Evolutionary conservation across 2,113 vertebrate species (phyloP).

Genomic region (Muscicapa adusta): DNA sequence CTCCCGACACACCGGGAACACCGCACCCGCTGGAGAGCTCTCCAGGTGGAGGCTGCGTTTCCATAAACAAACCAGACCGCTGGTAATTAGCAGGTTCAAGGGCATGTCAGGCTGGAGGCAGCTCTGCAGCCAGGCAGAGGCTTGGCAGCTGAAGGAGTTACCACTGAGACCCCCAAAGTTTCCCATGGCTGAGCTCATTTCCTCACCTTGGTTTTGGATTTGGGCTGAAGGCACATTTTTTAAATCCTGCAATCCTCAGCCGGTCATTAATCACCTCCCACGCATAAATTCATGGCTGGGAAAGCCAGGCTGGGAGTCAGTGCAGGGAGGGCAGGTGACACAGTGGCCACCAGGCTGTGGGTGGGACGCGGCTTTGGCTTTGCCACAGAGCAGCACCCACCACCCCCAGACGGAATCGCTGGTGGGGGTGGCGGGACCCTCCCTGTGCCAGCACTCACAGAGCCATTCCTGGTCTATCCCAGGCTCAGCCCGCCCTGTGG

Average conservation of each 20-base stretch:
- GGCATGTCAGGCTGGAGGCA: not conserved
- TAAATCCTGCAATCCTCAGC: not conserved
- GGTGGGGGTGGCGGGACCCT: fast-evolving
- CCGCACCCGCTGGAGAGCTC: not conserved
- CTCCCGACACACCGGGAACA: fast-evolving
- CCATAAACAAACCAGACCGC: not conserved
- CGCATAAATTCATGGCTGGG: fast-evolving
- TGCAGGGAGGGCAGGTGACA: not conserved
- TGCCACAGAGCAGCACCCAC: fast-evolving
- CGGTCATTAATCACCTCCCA: not conserved
- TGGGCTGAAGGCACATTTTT: fast-evolving
- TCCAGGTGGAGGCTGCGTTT: not conserved
- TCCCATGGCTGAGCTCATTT: fast-evolving
- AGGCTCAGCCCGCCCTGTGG: not conserved
- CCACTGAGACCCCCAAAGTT: not conserved
- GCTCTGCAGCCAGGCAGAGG: not conserved
- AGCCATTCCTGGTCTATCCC: not conserved
- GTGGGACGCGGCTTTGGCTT: not conserved
- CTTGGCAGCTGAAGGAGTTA: not conserved
- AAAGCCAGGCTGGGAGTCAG: not conserved
- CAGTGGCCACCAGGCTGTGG: fast-evolving
- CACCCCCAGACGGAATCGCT: fast-evolving
- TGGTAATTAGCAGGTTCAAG: not conserved
- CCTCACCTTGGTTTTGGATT: not conserved
- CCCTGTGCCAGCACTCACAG: fast-evolving